Percentiles rank a stretch among this genome's conserved stretches.
Conservation (phyloP, 2,113 vertebrate genomes). For the Gallinago paraguaiae region DNA sequence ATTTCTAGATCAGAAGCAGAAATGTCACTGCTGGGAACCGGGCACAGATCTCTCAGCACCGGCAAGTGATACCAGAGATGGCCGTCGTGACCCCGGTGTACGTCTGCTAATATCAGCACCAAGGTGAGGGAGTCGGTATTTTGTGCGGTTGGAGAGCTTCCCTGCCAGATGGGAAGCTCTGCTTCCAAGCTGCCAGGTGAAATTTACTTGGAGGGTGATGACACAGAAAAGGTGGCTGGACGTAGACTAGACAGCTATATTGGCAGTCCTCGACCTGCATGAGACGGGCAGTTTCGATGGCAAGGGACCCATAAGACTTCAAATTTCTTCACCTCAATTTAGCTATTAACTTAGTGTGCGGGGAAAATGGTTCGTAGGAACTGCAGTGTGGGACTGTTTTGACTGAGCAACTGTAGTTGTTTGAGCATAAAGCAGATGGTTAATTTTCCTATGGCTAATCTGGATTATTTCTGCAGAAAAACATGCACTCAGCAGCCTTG, state of each 20-base stretch:
- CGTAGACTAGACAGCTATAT: background rate
- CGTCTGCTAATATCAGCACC: background rate
- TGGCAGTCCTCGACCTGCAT: rapidly evolving
- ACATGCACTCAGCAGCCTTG: background rate
- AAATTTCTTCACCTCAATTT: background rate
- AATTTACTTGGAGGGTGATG: background rate
- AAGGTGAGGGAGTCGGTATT: background rate
- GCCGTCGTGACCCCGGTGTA: rapidly evolving
- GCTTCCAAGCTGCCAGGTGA: background rate
- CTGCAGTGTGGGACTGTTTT: background rate
- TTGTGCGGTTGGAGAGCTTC: background rate
- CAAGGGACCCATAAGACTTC: background rate
- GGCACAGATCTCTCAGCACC: background rate
- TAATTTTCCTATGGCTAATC: background rate
- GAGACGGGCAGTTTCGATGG: background rate
- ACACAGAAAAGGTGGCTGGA: background rate
- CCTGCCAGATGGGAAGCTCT: background rate
- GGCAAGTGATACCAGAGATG: background rate
- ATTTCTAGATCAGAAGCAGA: background rate
- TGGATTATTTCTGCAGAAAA: background rate
- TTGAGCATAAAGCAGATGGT: background rate
- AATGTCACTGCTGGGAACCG: background rate
- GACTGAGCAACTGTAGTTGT: background rate
- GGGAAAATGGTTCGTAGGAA: background rate
- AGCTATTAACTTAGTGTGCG: background rate